These are phyloP conservation scores for Sphaerodactylus townsendi DNA, from an alignment of 2,113 vertebrate species.

Conservation along the genomic window DNA sequence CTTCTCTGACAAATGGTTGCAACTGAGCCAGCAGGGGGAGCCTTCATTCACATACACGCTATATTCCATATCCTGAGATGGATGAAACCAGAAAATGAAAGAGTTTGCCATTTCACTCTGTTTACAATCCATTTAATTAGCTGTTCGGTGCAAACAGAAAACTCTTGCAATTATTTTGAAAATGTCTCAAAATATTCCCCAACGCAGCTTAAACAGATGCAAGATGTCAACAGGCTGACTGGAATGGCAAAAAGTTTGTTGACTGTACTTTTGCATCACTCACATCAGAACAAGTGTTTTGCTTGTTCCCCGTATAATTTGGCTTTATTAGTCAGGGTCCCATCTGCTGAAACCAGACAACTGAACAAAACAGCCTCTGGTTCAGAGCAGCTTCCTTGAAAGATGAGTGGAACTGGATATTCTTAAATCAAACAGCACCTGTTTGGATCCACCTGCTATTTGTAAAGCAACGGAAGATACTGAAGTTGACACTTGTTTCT, in stretches of 20 bases:
- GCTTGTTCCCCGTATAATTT: neutral
- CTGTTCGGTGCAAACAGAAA: constrained; percentile 24
- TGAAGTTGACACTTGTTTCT: neutral
- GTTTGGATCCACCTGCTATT: neutral
- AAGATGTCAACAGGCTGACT: neutral
- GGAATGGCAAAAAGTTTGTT: neutral
- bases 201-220: constrained; percentile 29
- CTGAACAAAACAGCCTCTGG: neutral
- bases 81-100: neutral
- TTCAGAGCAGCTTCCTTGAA: neutral
- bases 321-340: neutral
- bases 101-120: constrained; percentile 32
- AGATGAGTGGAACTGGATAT: neutral
- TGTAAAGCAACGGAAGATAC: neutral
- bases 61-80: neutral
- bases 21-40: constrained; percentile 20
- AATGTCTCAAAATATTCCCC: constrained; percentile 23
- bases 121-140: constrained; percentile 33
- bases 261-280: neutral
- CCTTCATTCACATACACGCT: neutral
- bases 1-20: neutral
- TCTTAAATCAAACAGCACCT: neutral
- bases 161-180: constrained; percentile 31
- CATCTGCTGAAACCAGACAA: neutral
- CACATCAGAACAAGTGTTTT: neutral